Evolutionary conservation across 1,140 invertebrate genomes (phyloP).

Genomic region (Trachymyrmex cornetzi): DNA sequence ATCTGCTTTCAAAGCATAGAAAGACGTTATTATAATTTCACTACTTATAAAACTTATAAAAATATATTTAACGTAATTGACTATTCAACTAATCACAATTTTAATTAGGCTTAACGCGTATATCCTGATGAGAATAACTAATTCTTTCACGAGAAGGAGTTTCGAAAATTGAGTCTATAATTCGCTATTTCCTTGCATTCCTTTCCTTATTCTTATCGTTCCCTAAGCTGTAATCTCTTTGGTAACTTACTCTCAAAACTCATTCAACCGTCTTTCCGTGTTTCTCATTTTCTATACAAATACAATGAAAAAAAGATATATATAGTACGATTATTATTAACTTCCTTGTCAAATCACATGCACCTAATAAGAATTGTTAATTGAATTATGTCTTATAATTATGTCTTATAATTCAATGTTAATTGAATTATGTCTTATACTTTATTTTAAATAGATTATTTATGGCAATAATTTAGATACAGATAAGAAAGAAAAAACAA

Average conservation of each 20-base stretch:
- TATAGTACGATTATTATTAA: conserved; percentile 11
- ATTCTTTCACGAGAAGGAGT: background rate
- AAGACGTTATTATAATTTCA: background rate
- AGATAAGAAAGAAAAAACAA: background rate
- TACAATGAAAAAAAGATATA: background rate
- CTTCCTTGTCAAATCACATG: background rate
- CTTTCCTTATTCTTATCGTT: conserved; percentile 31
- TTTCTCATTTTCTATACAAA: conserved; percentile 40
- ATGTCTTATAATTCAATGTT: background rate
- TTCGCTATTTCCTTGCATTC: conserved; percentile 32
- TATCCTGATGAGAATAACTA: conserved; percentile 37
- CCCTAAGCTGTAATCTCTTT: conserved; percentile 43
- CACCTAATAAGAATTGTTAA: background rate
- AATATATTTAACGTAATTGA: background rate
- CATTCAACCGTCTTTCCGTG: conserved; percentile 19
- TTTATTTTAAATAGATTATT: conserved; percentile 2
- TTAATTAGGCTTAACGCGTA: background rate
- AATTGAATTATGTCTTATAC: background rate
- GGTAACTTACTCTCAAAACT: conserved; percentile 27
- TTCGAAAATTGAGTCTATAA: conserved; percentile 45
- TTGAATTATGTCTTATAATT: background rate
- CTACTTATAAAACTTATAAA: background rate
- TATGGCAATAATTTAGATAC: background rate
- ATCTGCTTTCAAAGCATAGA: background rate
- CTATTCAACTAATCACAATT: background rate